phyloP scores from a whole-genome alignment of 2,113 vertebrate genomes.

The Galbula dea region DNA sequence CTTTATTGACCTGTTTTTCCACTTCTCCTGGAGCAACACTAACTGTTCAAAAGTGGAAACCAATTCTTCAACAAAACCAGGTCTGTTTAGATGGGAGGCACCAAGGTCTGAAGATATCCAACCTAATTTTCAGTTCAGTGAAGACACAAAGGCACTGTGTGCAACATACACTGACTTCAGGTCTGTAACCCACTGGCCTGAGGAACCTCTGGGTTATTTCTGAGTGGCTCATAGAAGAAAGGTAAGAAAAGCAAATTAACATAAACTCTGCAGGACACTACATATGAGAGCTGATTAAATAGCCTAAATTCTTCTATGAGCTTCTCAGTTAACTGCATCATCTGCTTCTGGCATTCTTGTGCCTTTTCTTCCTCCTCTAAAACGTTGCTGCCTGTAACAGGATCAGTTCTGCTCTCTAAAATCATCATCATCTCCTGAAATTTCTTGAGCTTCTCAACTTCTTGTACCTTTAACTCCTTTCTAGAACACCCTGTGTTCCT shows the following conservation, averaged over 20 bases:
- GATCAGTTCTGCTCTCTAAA: slow-evolving; percentile 65
- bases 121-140: not conserved
- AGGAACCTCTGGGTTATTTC: not conserved
- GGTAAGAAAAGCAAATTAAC: not conserved
- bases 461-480: slow-evolving; percentile 41
- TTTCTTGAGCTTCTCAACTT: slow-evolving; percentile 71
- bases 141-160: not conserved
- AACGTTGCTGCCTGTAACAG: not conserved
- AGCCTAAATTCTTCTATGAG: not conserved
- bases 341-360: too few relatives aligned
- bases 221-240: not conserved
- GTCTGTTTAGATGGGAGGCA: not conserved
- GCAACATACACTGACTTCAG: not conserved
- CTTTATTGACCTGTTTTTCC: slow-evolving; percentile 1
- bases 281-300: too few relatives aligned
- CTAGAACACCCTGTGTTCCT: slow-evolving; percentile 43
- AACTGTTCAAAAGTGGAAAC: not conserved
- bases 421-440: slow-evolving; percentile 71
- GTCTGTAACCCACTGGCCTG: not conserved
- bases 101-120: not conserved
- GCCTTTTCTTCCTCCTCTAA: too few relatives aligned
- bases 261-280: not conserved
- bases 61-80: not conserved
- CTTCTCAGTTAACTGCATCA: too few relatives aligned
- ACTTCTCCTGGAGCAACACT: not conserved